Evolutionary conservation across 1,140 invertebrate species (phyloP).

Genomic region (Galleria mellonella): DNA sequence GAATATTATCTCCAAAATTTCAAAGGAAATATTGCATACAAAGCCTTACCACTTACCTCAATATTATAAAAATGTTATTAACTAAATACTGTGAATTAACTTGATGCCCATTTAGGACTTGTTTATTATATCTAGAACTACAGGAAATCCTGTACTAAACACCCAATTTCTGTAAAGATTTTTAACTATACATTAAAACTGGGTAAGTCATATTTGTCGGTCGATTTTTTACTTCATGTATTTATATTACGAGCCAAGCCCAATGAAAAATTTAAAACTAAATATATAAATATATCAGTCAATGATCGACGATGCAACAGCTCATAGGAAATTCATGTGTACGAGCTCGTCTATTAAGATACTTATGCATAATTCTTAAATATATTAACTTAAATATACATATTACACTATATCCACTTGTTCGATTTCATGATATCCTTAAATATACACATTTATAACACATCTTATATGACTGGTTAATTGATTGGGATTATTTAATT

Average conservation of each 20-base stretch:
- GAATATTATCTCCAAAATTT: no score
- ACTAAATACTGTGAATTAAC: conserved; percentile 17
- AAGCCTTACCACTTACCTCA: no score
- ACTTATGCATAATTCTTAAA: conserved; percentile 16
- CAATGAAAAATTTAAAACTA: conserved; percentile 29
- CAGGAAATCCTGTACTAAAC: no score
- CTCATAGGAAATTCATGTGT: conserved; percentile 8
- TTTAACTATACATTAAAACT: no score
- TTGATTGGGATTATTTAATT: no score
- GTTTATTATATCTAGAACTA: no score
- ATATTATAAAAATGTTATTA: no score
- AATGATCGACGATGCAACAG: conserved; percentile 25
- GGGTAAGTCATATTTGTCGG: no score
- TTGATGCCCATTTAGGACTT: conserved; percentile 8
- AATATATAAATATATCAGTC: conserved; percentile 41
- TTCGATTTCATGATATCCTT: conserved; percentile 52
- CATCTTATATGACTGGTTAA: conserved; percentile 17
- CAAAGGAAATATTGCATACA: no score
- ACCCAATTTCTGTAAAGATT: no score
- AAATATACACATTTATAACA: conserved; percentile 52
- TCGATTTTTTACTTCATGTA: no score
- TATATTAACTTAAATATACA: conserved; percentile 13
- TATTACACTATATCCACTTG: conserved; percentile 35
- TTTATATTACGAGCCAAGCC: conserved; percentile 3
- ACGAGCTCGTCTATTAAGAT: conserved; percentile 6